Conservation (phyloP, 2,888 invertebrate genomes). For the Machimus atricapillus region DNA sequence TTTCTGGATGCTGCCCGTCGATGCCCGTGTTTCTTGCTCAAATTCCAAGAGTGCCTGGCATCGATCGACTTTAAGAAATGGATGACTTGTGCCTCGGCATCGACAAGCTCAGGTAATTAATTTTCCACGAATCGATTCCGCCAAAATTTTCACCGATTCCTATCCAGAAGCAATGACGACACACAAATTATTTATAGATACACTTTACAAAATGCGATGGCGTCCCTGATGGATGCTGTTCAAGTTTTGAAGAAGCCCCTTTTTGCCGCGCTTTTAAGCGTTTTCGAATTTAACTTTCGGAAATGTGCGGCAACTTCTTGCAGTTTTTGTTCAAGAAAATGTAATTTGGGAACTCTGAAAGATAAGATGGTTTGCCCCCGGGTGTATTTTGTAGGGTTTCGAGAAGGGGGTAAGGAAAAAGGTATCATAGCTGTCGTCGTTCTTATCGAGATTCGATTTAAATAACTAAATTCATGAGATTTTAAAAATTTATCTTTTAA, state of each 20-base stretch:
- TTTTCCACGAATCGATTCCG: conserved; percentile 42
- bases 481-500: neutral
- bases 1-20: neutral
- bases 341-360: neutral
- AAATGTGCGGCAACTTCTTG: neutral
- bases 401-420: neutral
- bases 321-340: neutral
- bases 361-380: neutral
- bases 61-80: conserved; percentile 33
- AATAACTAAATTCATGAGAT: neutral
- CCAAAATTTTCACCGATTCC: neutral
- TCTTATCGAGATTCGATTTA: neutral
- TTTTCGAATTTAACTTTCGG: neutral
- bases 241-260: neutral
- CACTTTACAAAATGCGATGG: neutral
- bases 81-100: conserved; percentile 35
- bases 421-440: neutral
- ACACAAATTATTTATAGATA: conserved; percentile 38
- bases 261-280: neutral
- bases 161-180: conserved; percentile 11
- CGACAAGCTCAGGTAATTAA: conserved; percentile 42
- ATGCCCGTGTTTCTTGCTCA: neutral
- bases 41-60: neutral
- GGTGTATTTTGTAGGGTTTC: neutral
- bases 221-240: neutral